Base-by-base conservation (phyloP, 2,888 invertebrate genomes). In the Amblyjoppa fuscipennis region DNA sequence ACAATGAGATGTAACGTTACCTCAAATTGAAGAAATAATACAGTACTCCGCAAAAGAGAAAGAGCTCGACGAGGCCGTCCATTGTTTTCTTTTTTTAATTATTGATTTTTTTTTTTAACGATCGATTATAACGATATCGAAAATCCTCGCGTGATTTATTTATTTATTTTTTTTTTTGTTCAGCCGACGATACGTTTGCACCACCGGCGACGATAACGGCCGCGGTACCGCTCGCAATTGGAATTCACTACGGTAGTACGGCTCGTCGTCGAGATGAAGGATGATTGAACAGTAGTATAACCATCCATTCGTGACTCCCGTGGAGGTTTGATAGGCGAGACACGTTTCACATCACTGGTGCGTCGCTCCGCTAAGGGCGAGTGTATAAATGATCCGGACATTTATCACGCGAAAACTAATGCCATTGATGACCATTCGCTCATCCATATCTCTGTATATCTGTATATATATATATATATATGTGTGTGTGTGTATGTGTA, bases 21-120 rank as follows among this genome's bases (percentile, higher is more conserved):
- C 96, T 96, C 89, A 95, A 95, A 75, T 95, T 96, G 93, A 96
- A 96, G 94, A 96, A 95, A 95, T 96, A 96, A 94, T 95, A 96
- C 88, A 96, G 94, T 45, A 96, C 94, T 82, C 95, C 96, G 88
- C 95, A 95, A 94, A 96, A 95, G 93, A 96, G 95, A 92, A 96
- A 95, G 88, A 96, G 94, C 93, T 96, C 96, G 66, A 96, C 95
- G 82, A 96, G 95, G 6, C 96, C 96, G 91, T 95, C 95, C 94
- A 96, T 95, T 69, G 74, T 74, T 68, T 61, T 53, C 2, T 28
- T 53, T 66, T 20, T 20, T 20, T 0, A 20, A 20, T 20, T 20
- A 20, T 20, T 25, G 3, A 6, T 56, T 41, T 85, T 28, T 13
- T 38, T 4, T 41, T 56, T 20, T n/a, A n/a, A 53, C 28, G 16